phyloP scores from a whole-genome alignment of 2,888 invertebrate species.

The Acrobasis repandana region DNA sequence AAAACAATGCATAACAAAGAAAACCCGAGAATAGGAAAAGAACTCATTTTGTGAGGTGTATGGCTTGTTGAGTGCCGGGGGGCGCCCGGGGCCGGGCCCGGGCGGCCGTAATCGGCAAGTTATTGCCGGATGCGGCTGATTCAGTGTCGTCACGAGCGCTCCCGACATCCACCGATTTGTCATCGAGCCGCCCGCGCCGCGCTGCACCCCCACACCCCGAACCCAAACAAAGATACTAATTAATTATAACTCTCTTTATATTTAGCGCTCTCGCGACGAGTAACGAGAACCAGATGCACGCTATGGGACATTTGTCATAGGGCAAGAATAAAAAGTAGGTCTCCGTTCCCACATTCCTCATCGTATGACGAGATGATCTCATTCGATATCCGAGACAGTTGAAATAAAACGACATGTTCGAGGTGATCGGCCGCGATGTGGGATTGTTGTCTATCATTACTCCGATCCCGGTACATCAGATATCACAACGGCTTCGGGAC shows the following conservation, averaged over 20 bases:
- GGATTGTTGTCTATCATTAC: conserved; percentile 14
- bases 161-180: conserved; percentile 43
- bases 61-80: not conserved
- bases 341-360: conserved; percentile 15
- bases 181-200: conserved; percentile 30
- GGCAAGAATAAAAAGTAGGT: conserved; percentile 11
- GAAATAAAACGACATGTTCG: not conserved
- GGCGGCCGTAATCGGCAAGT: conserved; percentile 44
- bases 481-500: not conserved
- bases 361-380: conserved; percentile 7
- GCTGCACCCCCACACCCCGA: conserved; percentile 1
- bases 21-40: not conserved
- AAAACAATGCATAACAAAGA: not conserved
- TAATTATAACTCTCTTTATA: conserved; percentile 4
- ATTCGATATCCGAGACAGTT: conserved; percentile 5
- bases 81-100: conserved; percentile 7
- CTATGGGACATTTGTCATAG: conserved; percentile 14
- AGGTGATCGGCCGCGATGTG: conserved; percentile 8
- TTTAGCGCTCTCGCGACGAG: conserved; percentile 9
- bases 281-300: conserved; percentile 18
- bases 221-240: conserved; percentile 12
- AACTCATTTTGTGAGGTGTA: not conserved
- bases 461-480: conserved; percentile 12
- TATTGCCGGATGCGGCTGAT: conserved; percentile 50
- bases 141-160: conserved; percentile 43